Evolutionary conservation across 2,797 vertebrate genomes (phyloP).

Genomic region (Tolypeutes matacus): DNA sequence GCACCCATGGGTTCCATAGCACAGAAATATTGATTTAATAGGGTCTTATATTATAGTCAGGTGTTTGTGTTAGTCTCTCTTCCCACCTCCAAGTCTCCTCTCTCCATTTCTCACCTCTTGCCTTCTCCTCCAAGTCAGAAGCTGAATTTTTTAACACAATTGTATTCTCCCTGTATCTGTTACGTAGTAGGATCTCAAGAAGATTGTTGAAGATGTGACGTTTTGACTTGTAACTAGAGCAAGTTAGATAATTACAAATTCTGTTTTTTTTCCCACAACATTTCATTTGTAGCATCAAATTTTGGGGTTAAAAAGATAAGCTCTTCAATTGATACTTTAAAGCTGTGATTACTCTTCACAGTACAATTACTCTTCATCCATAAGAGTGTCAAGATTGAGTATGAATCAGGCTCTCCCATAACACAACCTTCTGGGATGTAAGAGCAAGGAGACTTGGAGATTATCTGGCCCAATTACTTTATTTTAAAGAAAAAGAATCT

Average conservation of each 20-base stretch:
- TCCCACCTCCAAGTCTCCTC: not conserved
- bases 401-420: not conserved
- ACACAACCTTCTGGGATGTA: not conserved
- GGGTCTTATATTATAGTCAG: not conserved
- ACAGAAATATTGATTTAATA: not conserved
- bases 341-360: not conserved
- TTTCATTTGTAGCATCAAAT: conserved; percentile 32
- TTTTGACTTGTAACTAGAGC: not conserved
- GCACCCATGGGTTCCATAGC: not conserved
- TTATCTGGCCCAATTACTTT: not conserved
- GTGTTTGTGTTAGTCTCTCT: not conserved
- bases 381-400: not conserved
- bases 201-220: not conserved
- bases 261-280: not conserved
- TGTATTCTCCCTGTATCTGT: not conserved
- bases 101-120: not conserved
- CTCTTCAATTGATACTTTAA: conserved; percentile 2
- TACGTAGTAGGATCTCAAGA: not conserved
- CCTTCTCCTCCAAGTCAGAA: not conserved
- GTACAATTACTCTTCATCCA: not conserved
- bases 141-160: not conserved
- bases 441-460: not conserved
- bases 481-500: not conserved
- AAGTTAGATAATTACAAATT: not conserved
- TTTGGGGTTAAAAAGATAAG: conserved; percentile 18